Evolutionary conservation across 2,113 vertebrate species (phyloP), one percentile per base, ranked within the genome.

Genomic region (Scophthalmus maximus): DNA sequence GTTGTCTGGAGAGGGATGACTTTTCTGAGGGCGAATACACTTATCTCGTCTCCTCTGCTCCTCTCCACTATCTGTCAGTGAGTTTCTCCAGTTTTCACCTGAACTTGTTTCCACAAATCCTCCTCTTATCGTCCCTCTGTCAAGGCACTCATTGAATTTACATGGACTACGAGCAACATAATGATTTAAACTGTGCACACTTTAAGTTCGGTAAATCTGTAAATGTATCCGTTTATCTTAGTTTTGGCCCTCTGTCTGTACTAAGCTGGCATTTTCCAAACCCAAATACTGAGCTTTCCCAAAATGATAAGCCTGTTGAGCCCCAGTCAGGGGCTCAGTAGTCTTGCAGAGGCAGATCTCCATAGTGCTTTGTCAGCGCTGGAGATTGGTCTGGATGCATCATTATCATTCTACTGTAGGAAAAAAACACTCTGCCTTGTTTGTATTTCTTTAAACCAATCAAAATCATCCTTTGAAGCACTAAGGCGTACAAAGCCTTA

Each of bases 1-100:
- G 8, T 62, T 55, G 59, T 70, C 67, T 84, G 38, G 55, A 70
- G 62, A 30, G 52, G 60, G 50, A 76, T 69, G 68, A 61, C 55
- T 51, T 71, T 34, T 29, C 68, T 56, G 44, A 42, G 15, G 29
- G 36, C 55, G n/a, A 82, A 59, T 20, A 27, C 26, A 22, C 66
- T 78, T 23, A 36, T 62, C 51, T 72, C 29, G 36, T 23, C n/a
- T 25, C 3, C 8, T 66, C 26, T 25, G 38, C 75, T 34, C 8
- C 46, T 36, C 58, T 26, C 3, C 4, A 12, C 11, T 52, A 18
- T 65, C 51, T 36, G 40, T 61, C 52, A 55, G 18, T 27, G 34
- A 52, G 3, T 34, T 57, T 52, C 46, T 42, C 25, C 29, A n/a
- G 2, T 46, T 32, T 23, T 57, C 12, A 52, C 23, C 38, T 53